Evolutionary conservation across 2,888 invertebrate species (phyloP).

Genomic region (Cryptops parisi): DNA sequence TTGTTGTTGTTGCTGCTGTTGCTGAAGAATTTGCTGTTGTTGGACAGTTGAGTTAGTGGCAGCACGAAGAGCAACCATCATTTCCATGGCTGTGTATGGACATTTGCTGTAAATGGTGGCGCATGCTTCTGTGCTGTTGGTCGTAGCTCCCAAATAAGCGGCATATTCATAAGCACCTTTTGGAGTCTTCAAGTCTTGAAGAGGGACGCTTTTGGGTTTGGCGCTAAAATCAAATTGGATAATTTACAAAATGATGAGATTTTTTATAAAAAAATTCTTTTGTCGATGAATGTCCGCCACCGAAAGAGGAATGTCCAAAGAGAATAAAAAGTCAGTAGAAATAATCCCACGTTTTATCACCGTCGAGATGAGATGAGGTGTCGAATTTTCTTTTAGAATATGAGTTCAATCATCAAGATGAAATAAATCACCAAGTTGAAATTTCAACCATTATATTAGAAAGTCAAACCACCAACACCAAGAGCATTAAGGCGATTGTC

Average conservation of each 20-base stretch:
- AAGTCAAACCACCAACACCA: too few relatives aligned
- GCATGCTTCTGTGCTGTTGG: slow-evolving; percentile 17
- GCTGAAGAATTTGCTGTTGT: slow-evolving; percentile 6
- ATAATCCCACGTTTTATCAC: too few relatives aligned
- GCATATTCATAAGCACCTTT: slow-evolving; percentile 20
- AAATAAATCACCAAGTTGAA: too few relatives aligned
- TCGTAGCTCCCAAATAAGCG: slow-evolving; percentile 19
- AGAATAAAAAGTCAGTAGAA: too few relatives aligned
- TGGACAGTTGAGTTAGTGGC: slow-evolving; percentile 13
- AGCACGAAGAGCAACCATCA: slow-evolving; percentile 19
- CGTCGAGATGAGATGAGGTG: too few relatives aligned
- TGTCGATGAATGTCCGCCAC: too few relatives aligned
- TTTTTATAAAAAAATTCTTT: not conserved
- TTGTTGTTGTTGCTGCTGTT: not conserved
- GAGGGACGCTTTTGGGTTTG: slow-evolving; percentile 17
- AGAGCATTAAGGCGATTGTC: too few relatives aligned
- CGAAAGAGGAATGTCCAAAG: too few relatives aligned
- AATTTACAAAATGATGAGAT: not conserved
- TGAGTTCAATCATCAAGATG: too few relatives aligned
- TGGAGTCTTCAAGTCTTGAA: slow-evolving; percentile 17
- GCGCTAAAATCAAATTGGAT: slow-evolving; percentile 5
- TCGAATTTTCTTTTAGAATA: too few relatives aligned
- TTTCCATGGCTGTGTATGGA: slow-evolving; percentile 16
- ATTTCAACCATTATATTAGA: too few relatives aligned
- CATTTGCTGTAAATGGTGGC: slow-evolving; percentile 19